These are phyloP conservation scores for Drosophila dunni DNA, from an alignment of 1,140 invertebrate species.

Conservation along the genomic window DNA sequence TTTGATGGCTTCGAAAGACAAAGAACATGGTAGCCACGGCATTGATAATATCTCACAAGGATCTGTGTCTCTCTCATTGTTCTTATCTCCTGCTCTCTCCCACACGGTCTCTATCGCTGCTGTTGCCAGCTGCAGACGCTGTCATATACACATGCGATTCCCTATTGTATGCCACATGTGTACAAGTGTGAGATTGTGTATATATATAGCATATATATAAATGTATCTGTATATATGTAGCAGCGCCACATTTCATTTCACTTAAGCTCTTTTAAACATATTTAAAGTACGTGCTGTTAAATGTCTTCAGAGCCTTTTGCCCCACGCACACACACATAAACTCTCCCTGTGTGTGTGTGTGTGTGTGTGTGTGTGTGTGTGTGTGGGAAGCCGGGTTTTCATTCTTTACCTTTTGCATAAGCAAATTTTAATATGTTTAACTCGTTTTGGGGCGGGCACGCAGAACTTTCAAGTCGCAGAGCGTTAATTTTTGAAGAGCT, in stretches of 20 bases:
- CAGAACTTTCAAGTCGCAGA: constrained; percentile 36
- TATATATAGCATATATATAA: constrained; percentile 25
- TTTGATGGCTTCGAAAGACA: constrained; percentile 17
- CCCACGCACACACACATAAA: constrained; percentile 19
- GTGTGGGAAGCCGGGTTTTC: constrained; percentile 6
- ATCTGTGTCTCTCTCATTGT: constrained; percentile 4
- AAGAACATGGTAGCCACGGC: constrained; percentile 20
- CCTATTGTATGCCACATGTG: constrained; percentile 19
- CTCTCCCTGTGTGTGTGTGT: neutral
- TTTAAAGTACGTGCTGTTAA: constrained; percentile 79
- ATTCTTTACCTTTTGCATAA: constrained; percentile 61
- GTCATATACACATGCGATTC: constrained; percentile 36
- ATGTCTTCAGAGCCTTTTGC: constrained; percentile 66
- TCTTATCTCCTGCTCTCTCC: neutral
- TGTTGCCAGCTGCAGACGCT: constrained; percentile 43
- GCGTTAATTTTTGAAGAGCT: constrained; percentile 51
- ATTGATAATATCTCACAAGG: constrained; percentile 9
- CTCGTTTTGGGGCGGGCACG: constrained; percentile 55
- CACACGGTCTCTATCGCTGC: neutral
- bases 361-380: constrained; percentile 9
- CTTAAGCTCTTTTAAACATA: constrained; percentile 79
- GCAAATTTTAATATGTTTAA: constrained; percentile 83
- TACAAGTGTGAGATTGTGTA: neutral
- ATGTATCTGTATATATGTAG: constrained; percentile 24
- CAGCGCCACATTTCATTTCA: constrained; percentile 61